Percentiles rank a stretch among this genome's conserved stretches.
These are phyloP conservation scores for Festucalex cinctus DNA, from an alignment of 2,113 vertebrate species.

Conservation along the genomic window DNA sequence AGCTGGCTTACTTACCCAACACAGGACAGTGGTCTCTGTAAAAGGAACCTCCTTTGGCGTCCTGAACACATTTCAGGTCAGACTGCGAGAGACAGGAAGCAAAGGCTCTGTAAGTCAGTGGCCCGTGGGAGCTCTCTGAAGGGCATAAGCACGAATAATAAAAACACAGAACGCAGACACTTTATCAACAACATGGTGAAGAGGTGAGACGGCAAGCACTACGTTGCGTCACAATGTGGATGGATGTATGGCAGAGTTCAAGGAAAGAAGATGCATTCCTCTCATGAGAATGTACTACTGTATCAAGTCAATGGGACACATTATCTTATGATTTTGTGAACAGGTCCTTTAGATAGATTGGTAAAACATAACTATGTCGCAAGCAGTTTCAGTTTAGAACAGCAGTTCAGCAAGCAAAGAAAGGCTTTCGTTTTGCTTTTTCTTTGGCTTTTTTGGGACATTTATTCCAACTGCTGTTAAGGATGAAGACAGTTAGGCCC, in stretches of 20 bases:
- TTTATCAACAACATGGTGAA: conserved; percentile 27
- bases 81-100: conserved; percentile 73
- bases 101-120: conserved; percentile 25
- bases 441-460: too few relatives aligned
- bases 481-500: neutral
- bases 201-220: conserved; percentile 32
- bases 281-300: conserved; percentile 15
- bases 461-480: too few relatives aligned
- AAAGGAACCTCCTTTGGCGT: conserved; percentile 99
- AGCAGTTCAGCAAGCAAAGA: neutral
- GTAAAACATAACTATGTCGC: neutral
- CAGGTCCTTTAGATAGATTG: conserved; percentile 4
- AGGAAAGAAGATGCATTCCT: conserved; percentile 46
- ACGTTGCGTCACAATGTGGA: conserved; percentile 14
- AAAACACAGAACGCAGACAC: conserved; percentile 26
- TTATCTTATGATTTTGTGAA: conserved; percentile 18
- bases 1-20: conserved; percentile 80
- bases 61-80: conserved; percentile 97
- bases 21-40: conserved; percentile 99
- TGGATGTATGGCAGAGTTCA: conserved; percentile 49
- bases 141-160: conserved; percentile 36
- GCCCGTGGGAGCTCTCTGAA: conserved; percentile 26
- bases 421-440: neutral
- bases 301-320: neutral
- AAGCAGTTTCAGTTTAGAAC: too few relatives aligned